Percentiles rank a stretch among this genome's conserved stretches.
These are phyloP conservation scores for Habroteleia sp. DNA, from an alignment of 2,888 invertebrate genomes.

Conservation along the genomic window DNA sequence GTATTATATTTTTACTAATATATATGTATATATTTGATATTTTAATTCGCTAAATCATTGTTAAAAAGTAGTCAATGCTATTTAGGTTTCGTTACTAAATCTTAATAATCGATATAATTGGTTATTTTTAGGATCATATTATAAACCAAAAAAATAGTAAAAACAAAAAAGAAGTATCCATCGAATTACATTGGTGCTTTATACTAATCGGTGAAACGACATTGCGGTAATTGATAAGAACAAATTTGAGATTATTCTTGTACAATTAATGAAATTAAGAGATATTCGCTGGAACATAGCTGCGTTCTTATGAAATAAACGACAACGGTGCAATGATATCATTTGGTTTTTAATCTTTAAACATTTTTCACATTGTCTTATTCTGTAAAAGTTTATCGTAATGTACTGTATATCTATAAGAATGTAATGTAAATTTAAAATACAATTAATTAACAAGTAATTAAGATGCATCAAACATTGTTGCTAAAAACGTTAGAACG, in stretches of 20 bases:
- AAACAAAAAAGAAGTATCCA: too few species aligned
- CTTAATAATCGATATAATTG: conserved; percentile 2
- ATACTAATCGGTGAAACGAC: conserved; percentile 19
- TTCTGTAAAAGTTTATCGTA: conserved; percentile 44
- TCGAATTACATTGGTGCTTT: conserved; percentile 35
- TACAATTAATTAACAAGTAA: conserved; percentile 18
- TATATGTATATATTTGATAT: too few species aligned
- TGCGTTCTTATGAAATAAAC: conserved; percentile 66
- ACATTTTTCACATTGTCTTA: conserved; percentile 62
- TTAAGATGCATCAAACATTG: conserved; percentile 53
- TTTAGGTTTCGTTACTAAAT: too few species aligned
- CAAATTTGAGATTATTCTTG: conserved; percentile 24
- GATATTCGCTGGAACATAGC: conserved; percentile 70
- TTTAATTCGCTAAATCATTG: too few species aligned
- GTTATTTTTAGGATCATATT: conserved; percentile 2
- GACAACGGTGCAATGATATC: conserved; percentile 74
- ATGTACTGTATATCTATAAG: conserved; percentile 33
- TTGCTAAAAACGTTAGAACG: conserved; percentile 22
- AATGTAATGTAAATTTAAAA: conserved; percentile 29
- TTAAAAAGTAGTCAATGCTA: too few species aligned
- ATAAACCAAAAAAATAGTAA: conserved; percentile 7
- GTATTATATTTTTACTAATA: too few species aligned
- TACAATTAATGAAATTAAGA: conserved; percentile 56
- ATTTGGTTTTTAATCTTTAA: conserved; percentile 62
- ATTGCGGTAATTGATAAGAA: conserved; percentile 26